Conservation (phyloP, 53 echinoderm and acorn worm genomes). For the Mesocentrotus franciscanus region DNA sequence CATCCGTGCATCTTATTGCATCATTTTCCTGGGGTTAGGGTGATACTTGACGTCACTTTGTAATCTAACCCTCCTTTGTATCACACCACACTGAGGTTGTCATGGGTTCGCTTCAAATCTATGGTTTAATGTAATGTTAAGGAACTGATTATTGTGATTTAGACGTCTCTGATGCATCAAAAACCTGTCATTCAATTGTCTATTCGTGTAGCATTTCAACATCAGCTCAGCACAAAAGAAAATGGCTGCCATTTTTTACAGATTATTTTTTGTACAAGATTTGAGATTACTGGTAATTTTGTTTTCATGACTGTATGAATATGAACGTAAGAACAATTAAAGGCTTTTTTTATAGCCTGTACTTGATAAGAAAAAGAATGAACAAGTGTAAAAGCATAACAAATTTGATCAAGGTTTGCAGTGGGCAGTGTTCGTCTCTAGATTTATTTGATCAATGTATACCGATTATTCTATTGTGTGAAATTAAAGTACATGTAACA, state of each 20-base stretch:
- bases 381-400: not conserved
- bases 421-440: not conserved
- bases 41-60: conserved; percentile 19
- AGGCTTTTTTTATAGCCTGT: too few species aligned
- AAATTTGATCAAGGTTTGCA: not conserved
- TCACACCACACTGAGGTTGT: not conserved
- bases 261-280: not conserved
- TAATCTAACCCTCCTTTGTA: conserved; percentile 47
- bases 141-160: not conserved
- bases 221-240: conserved; percentile 18
- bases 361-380: not conserved
- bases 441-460: not conserved
- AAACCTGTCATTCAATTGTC: not conserved
- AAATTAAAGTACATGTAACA: not conserved
- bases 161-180: not conserved
- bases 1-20: not conserved
- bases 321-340: not conserved
- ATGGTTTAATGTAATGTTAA: not conserved
- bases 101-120: not conserved
- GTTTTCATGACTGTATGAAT: not conserved
- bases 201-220: not conserved
- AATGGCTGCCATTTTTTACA: conserved; percentile 11
- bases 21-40: not conserved
- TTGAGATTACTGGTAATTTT: not conserved
- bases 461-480: not conserved